A percentile compares a stretch with the other conserved stretches of the same genome.
phyloP scores from a whole-genome alignment of 2,888 invertebrate species.

The Agriopis leucophaearia region DNA sequence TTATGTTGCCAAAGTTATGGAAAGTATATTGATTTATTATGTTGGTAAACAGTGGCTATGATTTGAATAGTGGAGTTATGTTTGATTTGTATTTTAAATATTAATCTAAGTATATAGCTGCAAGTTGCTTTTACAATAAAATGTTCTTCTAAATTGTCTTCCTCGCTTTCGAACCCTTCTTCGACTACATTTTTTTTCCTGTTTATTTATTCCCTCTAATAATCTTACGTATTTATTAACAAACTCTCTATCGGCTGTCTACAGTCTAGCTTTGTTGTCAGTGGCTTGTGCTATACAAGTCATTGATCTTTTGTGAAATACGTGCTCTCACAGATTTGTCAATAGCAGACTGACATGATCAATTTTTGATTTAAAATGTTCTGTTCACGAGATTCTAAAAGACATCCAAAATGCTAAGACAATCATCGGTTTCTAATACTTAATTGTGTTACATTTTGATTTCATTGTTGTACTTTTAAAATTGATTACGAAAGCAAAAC shows the following conservation, averaged over 20 bases:
- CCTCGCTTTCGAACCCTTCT: neutral
- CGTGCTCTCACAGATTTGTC: slow-evolving; percentile 6
- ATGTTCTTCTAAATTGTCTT: neutral
- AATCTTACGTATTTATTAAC: slow-evolving; percentile 15
- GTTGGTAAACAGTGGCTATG: neutral
- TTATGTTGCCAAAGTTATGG: neutral
- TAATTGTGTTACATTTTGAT: too few relatives aligned
- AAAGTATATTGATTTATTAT: slow-evolving; percentile 3
- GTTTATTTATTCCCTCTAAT: neutral
- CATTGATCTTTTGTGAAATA: slow-evolving; percentile 21
- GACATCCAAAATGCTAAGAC: too few relatives aligned
- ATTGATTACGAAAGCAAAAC: neutral
- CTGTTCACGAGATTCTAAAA: neutral
- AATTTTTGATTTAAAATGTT: neutral
- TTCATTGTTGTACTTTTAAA: too few relatives aligned
- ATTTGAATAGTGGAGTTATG: neutral
- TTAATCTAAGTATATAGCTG: too few relatives aligned
- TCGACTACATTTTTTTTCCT: neutral
- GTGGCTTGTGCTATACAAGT: slow-evolving; percentile 13
- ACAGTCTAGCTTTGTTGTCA: slow-evolving; percentile 9
- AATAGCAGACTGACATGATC: too few relatives aligned
- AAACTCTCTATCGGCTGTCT: slow-evolving; percentile 21
- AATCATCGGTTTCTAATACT: too few relatives aligned
- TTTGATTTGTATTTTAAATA: neutral
- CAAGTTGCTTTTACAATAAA: neutral